Conservation (phyloP, 1,140 invertebrate species). For the Drosophila suzukii region DNA sequence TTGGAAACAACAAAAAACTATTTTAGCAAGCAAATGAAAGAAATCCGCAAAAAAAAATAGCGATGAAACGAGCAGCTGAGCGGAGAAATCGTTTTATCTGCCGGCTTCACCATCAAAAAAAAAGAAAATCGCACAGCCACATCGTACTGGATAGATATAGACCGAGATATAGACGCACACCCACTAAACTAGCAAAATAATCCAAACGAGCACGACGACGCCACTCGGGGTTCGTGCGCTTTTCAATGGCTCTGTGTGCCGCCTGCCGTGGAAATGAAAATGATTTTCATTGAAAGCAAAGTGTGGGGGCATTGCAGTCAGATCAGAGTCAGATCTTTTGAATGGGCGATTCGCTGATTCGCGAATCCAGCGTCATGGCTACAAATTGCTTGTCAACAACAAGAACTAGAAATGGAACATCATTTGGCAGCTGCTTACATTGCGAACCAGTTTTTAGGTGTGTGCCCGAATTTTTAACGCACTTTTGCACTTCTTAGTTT, state of each 20-base stretch:
- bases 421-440: slow-evolving; percentile 39
- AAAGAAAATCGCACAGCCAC: slow-evolving; percentile 14
- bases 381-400: slow-evolving; percentile 60
- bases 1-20: slow-evolving; percentile 42
- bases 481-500: slow-evolving; percentile 28
- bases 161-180: slow-evolving; percentile 22
- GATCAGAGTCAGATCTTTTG: slow-evolving; percentile 29
- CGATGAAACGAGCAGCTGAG: slow-evolving; percentile 43
- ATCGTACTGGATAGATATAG: slow-evolving; percentile 3
- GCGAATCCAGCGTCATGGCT: slow-evolving; percentile 34
- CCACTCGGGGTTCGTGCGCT: slow-evolving; percentile 25
- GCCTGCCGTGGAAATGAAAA: slow-evolving; percentile 34
- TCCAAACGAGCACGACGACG: slow-evolving; percentile 56
- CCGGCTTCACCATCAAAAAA: slow-evolving; percentile 45
- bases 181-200: slow-evolving; percentile 45
- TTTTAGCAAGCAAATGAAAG: slow-evolving; percentile 49
- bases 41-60: slow-evolving; percentile 36
- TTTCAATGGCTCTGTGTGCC: slow-evolving; percentile 37
- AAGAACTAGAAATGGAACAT: slow-evolving; percentile 15
- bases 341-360: slow-evolving; percentile 11
- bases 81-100: slow-evolving; percentile 61
- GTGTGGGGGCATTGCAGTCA: slow-evolving; percentile 12
- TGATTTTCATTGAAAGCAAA: slow-evolving; percentile 49
- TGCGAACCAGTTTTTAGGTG: slow-evolving; percentile 14
- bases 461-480: slow-evolving; percentile 12